Conservation (phyloP, 2,113 vertebrate genomes). For the Pygathrix nemaeus region DNA sequence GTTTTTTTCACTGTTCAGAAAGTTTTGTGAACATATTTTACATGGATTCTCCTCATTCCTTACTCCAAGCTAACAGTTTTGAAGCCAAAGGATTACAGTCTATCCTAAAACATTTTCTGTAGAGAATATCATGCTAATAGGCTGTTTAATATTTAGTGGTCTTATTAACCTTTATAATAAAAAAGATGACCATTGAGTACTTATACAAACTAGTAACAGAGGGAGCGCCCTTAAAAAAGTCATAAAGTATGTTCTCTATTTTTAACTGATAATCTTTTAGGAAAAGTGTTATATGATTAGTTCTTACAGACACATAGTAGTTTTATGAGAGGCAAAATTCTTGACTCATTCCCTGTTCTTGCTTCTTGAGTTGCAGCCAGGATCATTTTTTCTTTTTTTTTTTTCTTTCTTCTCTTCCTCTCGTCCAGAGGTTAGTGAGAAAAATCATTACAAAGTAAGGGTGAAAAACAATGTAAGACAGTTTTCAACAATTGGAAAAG, state of each 20-base stretch:
- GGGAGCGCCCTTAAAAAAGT: background rate
- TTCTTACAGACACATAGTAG: background rate
- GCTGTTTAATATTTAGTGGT: background rate
- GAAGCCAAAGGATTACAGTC: background rate
- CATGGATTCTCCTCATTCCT: background rate
- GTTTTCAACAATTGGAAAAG: background rate
- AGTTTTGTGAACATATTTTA: constrained; percentile 10
- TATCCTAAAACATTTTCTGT: background rate
- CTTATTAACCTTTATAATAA: background rate
- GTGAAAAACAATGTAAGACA: constrained; percentile 30
- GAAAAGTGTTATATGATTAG: background rate
- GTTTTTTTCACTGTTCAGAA: background rate
- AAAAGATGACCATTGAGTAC: background rate
- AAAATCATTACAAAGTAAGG: background rate
- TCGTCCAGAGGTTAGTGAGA: background rate
- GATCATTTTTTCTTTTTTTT: background rate
- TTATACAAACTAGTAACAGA: background rate
- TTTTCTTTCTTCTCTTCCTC: background rate
- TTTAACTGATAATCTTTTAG: constrained; percentile 27
- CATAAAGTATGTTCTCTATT: background rate
- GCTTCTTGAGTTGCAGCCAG: background rate
- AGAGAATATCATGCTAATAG: background rate
- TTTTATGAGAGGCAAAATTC: background rate
- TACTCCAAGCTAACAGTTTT: constrained; percentile 2
- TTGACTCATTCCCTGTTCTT: background rate